phyloP scores from a whole-genome alignment of 2,113 vertebrate species.

The Alosa alosa region DNA sequence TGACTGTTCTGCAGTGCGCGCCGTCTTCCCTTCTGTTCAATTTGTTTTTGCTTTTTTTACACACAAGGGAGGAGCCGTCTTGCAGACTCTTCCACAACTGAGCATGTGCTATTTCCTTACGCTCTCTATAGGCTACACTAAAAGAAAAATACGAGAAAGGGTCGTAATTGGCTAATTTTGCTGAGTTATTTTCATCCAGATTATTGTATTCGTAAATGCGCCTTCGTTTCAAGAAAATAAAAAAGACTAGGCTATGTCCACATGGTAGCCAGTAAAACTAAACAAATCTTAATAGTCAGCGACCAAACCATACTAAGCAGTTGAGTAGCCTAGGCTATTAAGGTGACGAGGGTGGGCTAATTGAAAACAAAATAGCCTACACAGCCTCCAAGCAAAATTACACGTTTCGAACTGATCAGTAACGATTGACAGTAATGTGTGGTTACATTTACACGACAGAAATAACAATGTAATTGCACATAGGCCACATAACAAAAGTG shows the following conservation, averaged over 20 bases:
- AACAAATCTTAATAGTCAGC: neutral
- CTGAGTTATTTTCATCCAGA: neutral
- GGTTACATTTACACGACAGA: neutral
- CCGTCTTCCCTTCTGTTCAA: conserved; percentile 8
- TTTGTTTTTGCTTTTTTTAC: conserved; percentile 17
- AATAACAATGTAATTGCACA: neutral
- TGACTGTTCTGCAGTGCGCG: conserved; percentile 7
- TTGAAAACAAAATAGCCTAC: neutral
- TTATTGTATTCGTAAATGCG: neutral
- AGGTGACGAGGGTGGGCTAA: neutral
- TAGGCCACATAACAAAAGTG: neutral
- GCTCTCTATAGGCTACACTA: neutral
- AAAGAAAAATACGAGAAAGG: neutral
- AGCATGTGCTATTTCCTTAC: conserved; percentile 10
- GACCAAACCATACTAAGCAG: neutral
- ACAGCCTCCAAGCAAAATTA: neutral
- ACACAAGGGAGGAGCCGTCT: conserved; percentile 7
- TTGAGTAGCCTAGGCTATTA: neutral
- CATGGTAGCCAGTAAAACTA: neutral
- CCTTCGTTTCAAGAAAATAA: neutral
- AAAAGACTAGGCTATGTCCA: neutral
- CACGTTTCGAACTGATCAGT: neutral
- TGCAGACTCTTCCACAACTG: conserved; percentile 4
- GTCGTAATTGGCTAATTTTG: neutral
- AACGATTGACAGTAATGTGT: neutral